Evolutionary conservation across 2,888 invertebrate genomes (phyloP).

Genomic region (Habrosyne pyritoides): DNA sequence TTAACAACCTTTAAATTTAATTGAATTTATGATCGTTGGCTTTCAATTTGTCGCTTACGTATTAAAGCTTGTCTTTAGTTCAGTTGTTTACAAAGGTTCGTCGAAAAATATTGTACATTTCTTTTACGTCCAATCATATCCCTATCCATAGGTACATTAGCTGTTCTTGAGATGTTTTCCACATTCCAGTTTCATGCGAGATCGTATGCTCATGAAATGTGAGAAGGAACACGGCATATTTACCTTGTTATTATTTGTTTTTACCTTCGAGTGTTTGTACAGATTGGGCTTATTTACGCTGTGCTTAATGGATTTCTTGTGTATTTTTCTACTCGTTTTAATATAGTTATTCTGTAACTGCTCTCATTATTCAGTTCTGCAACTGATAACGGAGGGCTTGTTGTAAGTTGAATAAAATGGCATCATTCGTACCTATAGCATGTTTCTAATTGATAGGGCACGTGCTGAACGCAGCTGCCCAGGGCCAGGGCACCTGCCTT

Average conservation of each 20-base stretch:
- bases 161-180: not conserved
- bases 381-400: not conserved
- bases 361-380: not conserved
- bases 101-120: not conserved
- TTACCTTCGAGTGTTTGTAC: not conserved
- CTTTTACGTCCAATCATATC: not conserved
- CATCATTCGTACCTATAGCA: not conserved
- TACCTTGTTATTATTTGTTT: not conserved
- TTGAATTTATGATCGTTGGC: conserved; percentile 43
- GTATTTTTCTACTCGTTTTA: no score
- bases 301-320: no score
- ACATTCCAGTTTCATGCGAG: not conserved
- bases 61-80: not conserved
- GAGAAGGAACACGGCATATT: not conserved
- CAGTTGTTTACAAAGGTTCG: not conserved
- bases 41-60: conserved; percentile 24
- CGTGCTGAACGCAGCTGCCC: conserved; percentile 47
- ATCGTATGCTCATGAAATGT: not conserved
- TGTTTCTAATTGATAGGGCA: conserved; percentile 15
- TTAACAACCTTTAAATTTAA: conserved; percentile 52
- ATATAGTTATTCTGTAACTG: no score
- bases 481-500: conserved; percentile 52
- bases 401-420: conserved; percentile 6
- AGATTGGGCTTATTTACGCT: not conserved
- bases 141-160: not conserved